Evolutionary conservation across 2,797 vertebrate species (phyloP), one percentile per base, ranked within the genome.

Genomic region (Gallinago stenura): DNA sequence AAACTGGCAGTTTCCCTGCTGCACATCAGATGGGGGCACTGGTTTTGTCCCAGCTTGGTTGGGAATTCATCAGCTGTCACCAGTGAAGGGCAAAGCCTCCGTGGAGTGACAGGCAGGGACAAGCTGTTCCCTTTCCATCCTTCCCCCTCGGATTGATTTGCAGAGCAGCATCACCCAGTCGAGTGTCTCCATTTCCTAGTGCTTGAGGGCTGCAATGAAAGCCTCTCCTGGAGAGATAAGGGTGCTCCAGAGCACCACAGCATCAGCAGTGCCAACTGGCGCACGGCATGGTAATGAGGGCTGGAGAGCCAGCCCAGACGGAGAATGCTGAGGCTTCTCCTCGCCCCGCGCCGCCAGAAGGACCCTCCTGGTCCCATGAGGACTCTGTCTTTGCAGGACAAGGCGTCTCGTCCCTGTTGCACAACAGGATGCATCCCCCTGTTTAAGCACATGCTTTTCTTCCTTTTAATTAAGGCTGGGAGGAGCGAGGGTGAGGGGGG

Each of bases 161-260:
- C 80, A 79, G 80, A 78, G 69, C 50, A 65, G 77, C 14, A 35
- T 46, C 65, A 83, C 37, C 0, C 3, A 64, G 50, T 41, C 15
- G 66, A 96, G 83, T 66, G 28, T 76, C 94, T 89, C 77, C 62
- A 48, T 72, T 84, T 87, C 88, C 90, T 58, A 15, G 25, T 1
- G 70, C 89, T 95, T 0, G 0, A 96, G 75, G 78, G 77, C 77
- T 87, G 81, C 66, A 5, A 7, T 41, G 77, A 92, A 87, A 93
- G 66, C 83, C 91, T 89, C 86, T 90, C 58, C 83, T 41, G 43
- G 80, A 70, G 80, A 72, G 77, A 90, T 79, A 41, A 96, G 91
- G 91, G 41, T 82, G 73, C 92, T 97, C 86, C 88, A 93, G 57
- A 93, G 88, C 81, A 54, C 31, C 71, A 45, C 5, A 12, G 72